Evolutionary conservation across 2,797 vertebrate genomes (phyloP).

Genomic region (Sternotherus odoratus): DNA sequence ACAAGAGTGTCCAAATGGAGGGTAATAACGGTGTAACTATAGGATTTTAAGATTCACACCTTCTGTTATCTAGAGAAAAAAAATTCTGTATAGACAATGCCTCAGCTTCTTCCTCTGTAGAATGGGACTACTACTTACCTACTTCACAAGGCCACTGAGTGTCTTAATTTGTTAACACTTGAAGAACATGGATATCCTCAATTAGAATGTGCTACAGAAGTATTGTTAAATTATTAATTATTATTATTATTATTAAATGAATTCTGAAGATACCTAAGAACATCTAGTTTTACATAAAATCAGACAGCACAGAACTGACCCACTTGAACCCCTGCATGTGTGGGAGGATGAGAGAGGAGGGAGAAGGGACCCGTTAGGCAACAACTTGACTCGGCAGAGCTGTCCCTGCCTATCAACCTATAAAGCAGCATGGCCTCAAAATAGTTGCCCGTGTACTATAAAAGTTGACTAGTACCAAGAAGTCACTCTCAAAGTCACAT

Average conservation of each 20-base stretch:
- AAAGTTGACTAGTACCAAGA: background rate
- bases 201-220: background rate
- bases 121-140: background rate
- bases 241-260: background rate
- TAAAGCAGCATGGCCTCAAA: rapidly evolving
- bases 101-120: background rate
- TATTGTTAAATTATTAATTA: background rate
- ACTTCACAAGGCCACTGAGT: background rate
- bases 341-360: background rate
- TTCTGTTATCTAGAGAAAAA: background rate
- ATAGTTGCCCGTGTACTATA: background rate
- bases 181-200: background rate
- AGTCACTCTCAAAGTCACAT: rapidly evolving
- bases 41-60: background rate
- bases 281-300: background rate
- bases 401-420: background rate
- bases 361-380: background rate
- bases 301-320: background rate
- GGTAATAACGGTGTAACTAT: background rate
- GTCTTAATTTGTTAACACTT: background rate
- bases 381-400: background rate
- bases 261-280: background rate
- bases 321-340: background rate
- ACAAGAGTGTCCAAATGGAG: background rate
- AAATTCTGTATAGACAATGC: background rate